Conservation (phyloP, 2,113 vertebrate genomes). For the Datnioides undecimradiatus region DNA sequence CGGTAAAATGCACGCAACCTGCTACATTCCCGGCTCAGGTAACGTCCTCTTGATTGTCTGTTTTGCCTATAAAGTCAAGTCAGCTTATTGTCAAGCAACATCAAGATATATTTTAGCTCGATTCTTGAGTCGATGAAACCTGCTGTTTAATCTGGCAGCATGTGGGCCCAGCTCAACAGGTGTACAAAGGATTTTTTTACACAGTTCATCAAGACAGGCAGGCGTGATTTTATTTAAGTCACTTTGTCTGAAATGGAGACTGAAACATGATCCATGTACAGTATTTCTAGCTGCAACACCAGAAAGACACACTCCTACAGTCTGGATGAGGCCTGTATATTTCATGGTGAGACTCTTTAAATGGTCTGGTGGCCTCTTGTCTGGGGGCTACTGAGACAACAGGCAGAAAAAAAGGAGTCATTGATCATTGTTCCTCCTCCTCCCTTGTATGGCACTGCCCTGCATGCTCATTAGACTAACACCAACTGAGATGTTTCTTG, state of each 20-base stretch:
- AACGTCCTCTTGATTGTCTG: conserved; percentile 36
- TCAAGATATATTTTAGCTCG: neutral
- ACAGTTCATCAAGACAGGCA: too few relatives aligned
- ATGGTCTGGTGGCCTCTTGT: neutral
- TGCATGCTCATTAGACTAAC: neutral
- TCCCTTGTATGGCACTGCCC: neutral
- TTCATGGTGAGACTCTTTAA: neutral
- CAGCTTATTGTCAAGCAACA: neutral
- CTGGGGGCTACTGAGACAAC: neutral
- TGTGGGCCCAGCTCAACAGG: neutral
- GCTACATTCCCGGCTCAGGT: conserved; percentile 91
- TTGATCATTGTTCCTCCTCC: neutral
- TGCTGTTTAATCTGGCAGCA: neutral
- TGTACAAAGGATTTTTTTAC: neutral
- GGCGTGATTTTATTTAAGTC: neutral
- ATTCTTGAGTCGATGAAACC: conserved; percentile 2
- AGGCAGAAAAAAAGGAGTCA: neutral
- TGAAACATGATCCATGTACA: neutral
- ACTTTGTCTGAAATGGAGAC: neutral
- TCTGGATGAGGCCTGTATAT: too few relatives aligned
- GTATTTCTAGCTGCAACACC: neutral
- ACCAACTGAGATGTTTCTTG: neutral
- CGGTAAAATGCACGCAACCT: conserved; percentile 99
- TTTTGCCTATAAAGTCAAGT: conserved; percentile 7
- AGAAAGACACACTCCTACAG: neutral